Evolutionary conservation across 2,113 vertebrate genomes (phyloP).

Genomic region (Clinocottus analis): DNA sequence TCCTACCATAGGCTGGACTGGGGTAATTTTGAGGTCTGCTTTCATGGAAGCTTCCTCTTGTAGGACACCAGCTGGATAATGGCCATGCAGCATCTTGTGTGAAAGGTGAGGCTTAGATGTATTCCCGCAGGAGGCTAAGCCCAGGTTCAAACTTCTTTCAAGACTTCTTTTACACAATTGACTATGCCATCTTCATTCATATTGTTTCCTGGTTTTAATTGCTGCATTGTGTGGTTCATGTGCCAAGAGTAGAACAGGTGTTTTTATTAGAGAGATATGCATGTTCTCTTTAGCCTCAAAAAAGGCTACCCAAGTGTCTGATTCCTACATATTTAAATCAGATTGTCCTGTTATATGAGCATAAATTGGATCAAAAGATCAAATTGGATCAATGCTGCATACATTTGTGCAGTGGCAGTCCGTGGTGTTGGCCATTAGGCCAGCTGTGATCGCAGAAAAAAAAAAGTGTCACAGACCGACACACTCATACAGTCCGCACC

Average conservation of each 20-base stretch:
- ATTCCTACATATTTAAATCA: background rate
- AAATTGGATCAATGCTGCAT: background rate
- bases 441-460: too few relatives aligned
- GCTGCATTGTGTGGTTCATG: background rate
- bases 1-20: conserved; percentile 17
- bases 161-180: background rate
- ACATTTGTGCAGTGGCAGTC: background rate
- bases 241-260: background rate
- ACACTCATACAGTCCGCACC: too few relatives aligned
- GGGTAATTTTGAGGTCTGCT: conserved; percentile 25
- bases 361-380: background rate
- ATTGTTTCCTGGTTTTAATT: background rate
- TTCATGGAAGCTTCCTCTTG: background rate
- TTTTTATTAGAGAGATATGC: background rate
- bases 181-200: background rate
- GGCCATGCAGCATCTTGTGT: background rate
- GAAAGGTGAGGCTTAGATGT: conserved; percentile 24
- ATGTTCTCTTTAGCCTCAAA: background rate
- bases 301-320: background rate
- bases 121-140: background rate
- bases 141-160: background rate
- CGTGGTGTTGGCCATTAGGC: too few relatives aligned
- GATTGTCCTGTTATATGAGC: background rate
- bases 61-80: background rate
- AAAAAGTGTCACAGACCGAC: too few relatives aligned